Percentiles rank a stretch among this genome's conserved stretches.
phyloP scores from a whole-genome alignment of 2,113 vertebrate genomes.

The Dolichallabes microphthalmus region DNA sequence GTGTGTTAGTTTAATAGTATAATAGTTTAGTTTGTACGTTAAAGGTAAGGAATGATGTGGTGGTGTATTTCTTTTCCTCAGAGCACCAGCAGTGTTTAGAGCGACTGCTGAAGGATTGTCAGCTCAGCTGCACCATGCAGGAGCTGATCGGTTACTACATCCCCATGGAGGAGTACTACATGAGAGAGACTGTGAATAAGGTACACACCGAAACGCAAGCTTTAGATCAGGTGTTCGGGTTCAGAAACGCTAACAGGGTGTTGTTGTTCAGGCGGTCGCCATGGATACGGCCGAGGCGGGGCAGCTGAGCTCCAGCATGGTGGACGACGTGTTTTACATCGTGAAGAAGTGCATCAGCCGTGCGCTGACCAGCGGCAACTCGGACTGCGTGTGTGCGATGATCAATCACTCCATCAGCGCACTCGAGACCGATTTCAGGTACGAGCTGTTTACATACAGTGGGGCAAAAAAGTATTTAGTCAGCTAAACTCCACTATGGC shows the following conservation, averaged over 20 bases:
- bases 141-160: slow-evolving; percentile 96
- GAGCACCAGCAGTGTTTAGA: slow-evolving; percentile 92
- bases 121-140: slow-evolving; percentile 91
- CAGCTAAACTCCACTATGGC: too few relatives aligned
- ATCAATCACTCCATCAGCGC: slow-evolving; percentile 94
- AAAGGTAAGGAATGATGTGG: neutral
- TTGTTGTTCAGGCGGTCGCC: slow-evolving; percentile 81
- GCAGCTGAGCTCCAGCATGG: slow-evolving; percentile 97
- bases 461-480: too few relatives aligned
- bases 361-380: slow-evolving; percentile 92
- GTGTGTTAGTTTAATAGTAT: too few relatives aligned
- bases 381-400: slow-evolving; percentile 98
- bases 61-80: slow-evolving; percentile 52
- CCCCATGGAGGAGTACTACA: slow-evolving; percentile 99
- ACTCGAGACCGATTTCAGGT: slow-evolving; percentile 97
- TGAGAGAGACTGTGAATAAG: slow-evolving; percentile 97
- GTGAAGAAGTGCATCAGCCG: slow-evolving; percentile 98
- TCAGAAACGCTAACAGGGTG: neutral
- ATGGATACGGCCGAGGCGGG: slow-evolving; percentile 92
- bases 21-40: neutral
- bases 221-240: neutral
- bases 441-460: neutral
- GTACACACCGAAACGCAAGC: slow-evolving; percentile 60
- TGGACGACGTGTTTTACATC: slow-evolving; percentile 97
- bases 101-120: slow-evolving; percentile 88